Percentiles rank a stretch among this genome's conserved stretches.
These are phyloP conservation scores for Carapus acus DNA, from an alignment of 2,797 vertebrate genomes.

Conservation along the genomic window DNA sequence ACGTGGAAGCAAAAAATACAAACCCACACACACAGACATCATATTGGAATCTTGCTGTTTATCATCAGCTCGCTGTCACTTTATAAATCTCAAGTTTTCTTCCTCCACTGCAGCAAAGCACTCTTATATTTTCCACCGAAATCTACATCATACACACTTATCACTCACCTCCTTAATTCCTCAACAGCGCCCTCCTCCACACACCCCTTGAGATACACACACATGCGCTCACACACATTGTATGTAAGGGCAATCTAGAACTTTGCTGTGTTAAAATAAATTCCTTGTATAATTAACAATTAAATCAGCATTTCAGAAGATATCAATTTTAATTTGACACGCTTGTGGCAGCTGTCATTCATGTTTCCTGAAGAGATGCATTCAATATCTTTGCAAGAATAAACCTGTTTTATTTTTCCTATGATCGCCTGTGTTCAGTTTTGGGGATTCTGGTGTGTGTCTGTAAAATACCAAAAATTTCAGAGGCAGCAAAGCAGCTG, in stretches of 20 bases:
- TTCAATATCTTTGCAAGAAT: neutral
- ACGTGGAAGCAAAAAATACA: conserved; percentile 25
- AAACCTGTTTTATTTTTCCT: neutral
- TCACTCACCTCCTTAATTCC: conserved; percentile 1
- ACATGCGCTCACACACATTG: too few relatives aligned
- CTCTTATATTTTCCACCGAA: neutral
- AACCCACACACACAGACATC: conserved; percentile 7
- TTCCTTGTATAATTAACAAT: neutral
- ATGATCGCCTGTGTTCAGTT: neutral
- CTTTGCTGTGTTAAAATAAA: neutral
- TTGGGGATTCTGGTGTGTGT: neutral
- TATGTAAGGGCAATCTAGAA: neutral
- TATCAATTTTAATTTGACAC: too few relatives aligned
- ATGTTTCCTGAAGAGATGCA: neutral
- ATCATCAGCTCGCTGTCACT: conserved; percentile 3
- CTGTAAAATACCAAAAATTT: neutral
- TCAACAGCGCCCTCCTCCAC: neutral
- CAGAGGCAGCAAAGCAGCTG: neutral
- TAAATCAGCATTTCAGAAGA: neutral
- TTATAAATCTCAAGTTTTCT: conserved; percentile 3
- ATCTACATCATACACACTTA: conserved; percentile 13
- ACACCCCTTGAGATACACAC: too few relatives aligned
- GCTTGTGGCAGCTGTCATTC: neutral
- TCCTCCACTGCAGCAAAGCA: neutral
- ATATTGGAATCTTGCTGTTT: conserved; percentile 7